Percentiles rank a stretch among this genome's conserved stretches.
These are phyloP conservation scores for Dicroscelio sp. DNA, from an alignment of 2,888 invertebrate genomes.

Conservation along the genomic window DNA sequence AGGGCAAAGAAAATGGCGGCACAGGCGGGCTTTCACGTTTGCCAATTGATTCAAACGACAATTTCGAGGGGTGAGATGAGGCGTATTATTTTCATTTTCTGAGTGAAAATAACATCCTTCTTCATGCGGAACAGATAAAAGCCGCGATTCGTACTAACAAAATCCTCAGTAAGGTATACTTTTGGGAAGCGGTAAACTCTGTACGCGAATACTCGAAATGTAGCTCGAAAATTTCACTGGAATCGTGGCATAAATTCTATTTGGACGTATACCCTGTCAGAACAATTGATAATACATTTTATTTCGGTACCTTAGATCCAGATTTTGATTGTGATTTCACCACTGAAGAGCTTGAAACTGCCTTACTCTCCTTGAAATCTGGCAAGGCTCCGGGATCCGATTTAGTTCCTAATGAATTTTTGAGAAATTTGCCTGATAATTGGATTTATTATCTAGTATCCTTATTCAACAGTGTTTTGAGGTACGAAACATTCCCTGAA, in stretches of 20 bases:
- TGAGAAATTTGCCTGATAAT: conserved; percentile 34
- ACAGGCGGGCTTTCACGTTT: too few species aligned
- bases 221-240: background rate
- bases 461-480: conserved; percentile 38
- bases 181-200: background rate
- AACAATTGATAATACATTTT: background rate
- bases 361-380: background rate
- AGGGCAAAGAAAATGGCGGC: too few species aligned
- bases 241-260: background rate
- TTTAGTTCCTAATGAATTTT: conserved; percentile 37
- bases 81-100: too few species aligned
- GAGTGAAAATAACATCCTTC: too few species aligned
- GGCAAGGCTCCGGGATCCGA: conserved; percentile 7
- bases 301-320: background rate
- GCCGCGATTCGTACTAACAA: too few species aligned
- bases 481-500: conserved; percentile 15
- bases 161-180: too few species aligned
- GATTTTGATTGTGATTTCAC: background rate
- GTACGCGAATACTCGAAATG: background rate
- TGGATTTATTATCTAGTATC: conserved; percentile 43
- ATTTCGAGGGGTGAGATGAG: too few species aligned
- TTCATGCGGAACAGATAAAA: too few species aligned
- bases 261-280: too few species aligned
- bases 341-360: background rate
- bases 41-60: too few species aligned